Percentiles rank a stretch among this genome's conserved stretches.
Evolutionary conservation across 1,140 invertebrate species (phyloP).

Genomic region (Acromyrmex heyeri): DNA sequence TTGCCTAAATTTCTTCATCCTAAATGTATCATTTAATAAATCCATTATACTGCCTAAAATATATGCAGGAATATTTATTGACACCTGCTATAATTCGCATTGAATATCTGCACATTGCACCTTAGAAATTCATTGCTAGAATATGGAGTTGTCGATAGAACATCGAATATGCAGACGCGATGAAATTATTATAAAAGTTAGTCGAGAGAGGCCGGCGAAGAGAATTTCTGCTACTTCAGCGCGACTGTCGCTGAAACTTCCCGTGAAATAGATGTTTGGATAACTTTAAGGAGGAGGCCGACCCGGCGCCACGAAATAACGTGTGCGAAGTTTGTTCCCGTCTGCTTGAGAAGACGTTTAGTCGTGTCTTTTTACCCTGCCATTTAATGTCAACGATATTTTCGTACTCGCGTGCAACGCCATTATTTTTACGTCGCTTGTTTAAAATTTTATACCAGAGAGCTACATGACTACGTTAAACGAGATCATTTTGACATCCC

Average conservation of each 20-base stretch:
- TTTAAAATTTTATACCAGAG: slow-evolving; percentile 22
- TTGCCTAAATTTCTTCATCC: slow-evolving; percentile 20
- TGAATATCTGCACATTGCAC: slow-evolving; percentile 8
- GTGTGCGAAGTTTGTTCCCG: slow-evolving; percentile 40
- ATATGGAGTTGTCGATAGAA: slow-evolving; percentile 60
- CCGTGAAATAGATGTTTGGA: slow-evolving; percentile 60
- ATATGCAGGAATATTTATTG: slow-evolving; percentile 5
- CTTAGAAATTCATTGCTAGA: slow-evolving; percentile 59
- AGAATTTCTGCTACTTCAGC: slow-evolving; percentile 63
- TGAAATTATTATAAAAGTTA: slow-evolving; percentile 65
- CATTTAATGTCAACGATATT: slow-evolving; percentile 49
- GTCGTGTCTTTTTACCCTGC: slow-evolving; percentile 22
- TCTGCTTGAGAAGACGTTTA: slow-evolving; percentile 39
- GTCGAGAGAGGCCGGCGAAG: slow-evolving; percentile 27
- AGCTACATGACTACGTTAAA: slow-evolving; percentile 14
- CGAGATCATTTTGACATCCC: slow-evolving; percentile 27
- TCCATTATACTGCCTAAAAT: not conserved
- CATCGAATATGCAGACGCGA: slow-evolving; percentile 58
- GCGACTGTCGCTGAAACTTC: slow-evolving; percentile 54
- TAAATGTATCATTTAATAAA: slow-evolving; percentile 2
- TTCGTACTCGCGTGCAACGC: not conserved
- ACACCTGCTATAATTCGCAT: not conserved
- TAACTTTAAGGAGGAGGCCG: slow-evolving; percentile 49
- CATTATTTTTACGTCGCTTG: slow-evolving; percentile 29
- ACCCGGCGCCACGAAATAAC: slow-evolving; percentile 52